Base-by-base conservation (phyloP, 2,888 invertebrate species). In the Gortyna flavago region DNA sequence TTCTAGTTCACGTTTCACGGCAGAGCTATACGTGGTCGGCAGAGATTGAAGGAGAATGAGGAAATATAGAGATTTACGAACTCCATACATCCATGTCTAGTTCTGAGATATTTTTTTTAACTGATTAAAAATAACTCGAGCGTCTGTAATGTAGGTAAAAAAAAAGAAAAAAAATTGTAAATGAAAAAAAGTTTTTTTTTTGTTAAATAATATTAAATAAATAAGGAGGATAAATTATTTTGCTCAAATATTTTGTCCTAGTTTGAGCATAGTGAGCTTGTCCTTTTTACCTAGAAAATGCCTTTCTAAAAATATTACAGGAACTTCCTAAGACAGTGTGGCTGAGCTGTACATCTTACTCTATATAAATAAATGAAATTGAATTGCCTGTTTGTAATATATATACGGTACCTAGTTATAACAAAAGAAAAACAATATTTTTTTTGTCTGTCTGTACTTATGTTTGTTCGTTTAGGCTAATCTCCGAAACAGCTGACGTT, bases 1-100 rank as follows among this genome's bases (percentile, higher is more conserved):
- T 83, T 75, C 82, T 80, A 82, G 75, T 80, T 77, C 62, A n/a
- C n/a, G 72, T 70, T 82, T 75, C 66, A 75, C 51, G 72, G n/a
- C 54, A 51, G 44, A 54, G 16, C 9, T 69, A 11, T 25, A 51
- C 8, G 57, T 29, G 65, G 9, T 70, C 16, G 21, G 21, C 6
- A 77, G 48, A 44, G 16, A 35, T 13, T n/a, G 18, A 35, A 25
- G 48, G 21, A 21, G 48, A 48, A 48, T 48, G 48, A 68, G 9
- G 18, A 51, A 35, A 9, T 51, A 25, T 11, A 35, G 21, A 48
- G 21, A 66, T 66, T 57, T 32, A 32, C 18, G 16, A 25, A 25
- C 21, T 48, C 16, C 11, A 13, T 11, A 41, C 11, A n/a, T n/a
- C n/a, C n/a, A n/a, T n/a, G n/a, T n/a, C n/a, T n/a, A n/a, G n/a